Percentiles rank a stretch among this genome's conserved stretches.
These are phyloP conservation scores for Thecocarcelia acutangulata DNA, from an alignment of 2,888 invertebrate genomes.

Conservation along the genomic window DNA sequence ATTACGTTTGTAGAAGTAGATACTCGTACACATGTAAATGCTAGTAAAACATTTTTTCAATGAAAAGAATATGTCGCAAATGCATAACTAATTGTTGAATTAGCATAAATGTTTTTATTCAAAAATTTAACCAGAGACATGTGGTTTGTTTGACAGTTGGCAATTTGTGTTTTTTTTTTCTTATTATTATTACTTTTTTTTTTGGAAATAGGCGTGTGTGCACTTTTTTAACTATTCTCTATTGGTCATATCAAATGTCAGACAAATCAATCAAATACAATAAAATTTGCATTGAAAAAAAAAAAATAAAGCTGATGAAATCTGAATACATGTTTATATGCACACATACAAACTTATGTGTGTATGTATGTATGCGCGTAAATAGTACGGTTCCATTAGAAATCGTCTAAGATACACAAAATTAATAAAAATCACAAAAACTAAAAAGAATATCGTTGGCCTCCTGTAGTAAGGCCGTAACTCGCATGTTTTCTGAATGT, in stretches of 20 bases:
- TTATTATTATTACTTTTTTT: neutral
- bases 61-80: slow-evolving; percentile 4
- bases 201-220: slow-evolving; percentile 9
- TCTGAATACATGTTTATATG: neutral
- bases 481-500: no score
- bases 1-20: no score
- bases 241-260: slow-evolving; percentile 38
- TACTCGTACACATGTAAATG: neutral
- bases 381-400: no score
- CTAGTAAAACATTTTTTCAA: neutral
- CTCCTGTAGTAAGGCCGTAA: no score
- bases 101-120: slow-evolving; percentile 33
- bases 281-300: slow-evolving; percentile 21
- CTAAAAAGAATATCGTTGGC: no score
- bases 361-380: no score
- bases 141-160: neutral
- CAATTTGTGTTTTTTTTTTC: neutral
- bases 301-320: neutral
- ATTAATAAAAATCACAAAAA: no score
- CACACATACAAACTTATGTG: neutral
- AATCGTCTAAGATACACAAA: no score
- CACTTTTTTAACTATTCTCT: neutral
- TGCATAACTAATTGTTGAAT: slow-evolving; percentile 4
- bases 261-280: slow-evolving; percentile 28
- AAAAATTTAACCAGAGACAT: neutral